Conservation (phyloP, 2,113 vertebrate genomes). For the Rhabdornis inornatus region DNA sequence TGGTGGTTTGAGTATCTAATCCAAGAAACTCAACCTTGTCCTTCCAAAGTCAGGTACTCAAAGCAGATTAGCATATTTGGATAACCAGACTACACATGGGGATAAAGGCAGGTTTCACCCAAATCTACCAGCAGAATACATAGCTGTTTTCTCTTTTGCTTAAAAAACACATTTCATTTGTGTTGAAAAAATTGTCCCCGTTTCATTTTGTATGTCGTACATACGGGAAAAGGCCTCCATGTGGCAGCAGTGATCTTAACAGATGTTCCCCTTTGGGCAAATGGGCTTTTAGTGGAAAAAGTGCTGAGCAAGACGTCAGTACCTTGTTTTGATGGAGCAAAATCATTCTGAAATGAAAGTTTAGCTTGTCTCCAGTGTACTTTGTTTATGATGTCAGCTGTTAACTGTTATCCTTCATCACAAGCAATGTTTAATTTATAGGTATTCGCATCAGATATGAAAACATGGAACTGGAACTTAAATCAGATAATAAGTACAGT, state of each 20-base stretch:
- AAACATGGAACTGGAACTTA: neutral
- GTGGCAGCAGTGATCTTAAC: constrained; percentile 19
- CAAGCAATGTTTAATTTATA: neutral
- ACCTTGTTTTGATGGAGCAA: neutral
- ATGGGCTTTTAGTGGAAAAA: constrained; percentile 15
- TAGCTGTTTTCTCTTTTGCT: neutral
- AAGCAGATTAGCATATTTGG: neutral
- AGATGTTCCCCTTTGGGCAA: constrained; percentile 47
- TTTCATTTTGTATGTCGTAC: constrained; percentile 5
- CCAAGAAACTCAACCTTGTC: neutral
- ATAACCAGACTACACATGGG: neutral
- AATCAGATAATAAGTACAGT: neutral
- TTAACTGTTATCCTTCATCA: neutral
- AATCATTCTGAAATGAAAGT: constrained; percentile 10
- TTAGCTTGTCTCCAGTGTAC: neutral
- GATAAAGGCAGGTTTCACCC: neutral
- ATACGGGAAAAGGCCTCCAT: constrained; percentile 26
- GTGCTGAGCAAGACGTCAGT: constrained; percentile 7
- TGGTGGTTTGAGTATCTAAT: neutral
- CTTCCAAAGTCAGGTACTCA: neutral
- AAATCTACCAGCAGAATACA: neutral
- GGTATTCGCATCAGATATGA: neutral
- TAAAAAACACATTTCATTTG: neutral
- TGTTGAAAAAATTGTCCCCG: neutral
- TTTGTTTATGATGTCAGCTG: neutral